Evolutionary conservation across 2,797 vertebrate species (phyloP), one percentile per base, ranked within the genome.

Genomic region (Poecilia gillii): DNA sequence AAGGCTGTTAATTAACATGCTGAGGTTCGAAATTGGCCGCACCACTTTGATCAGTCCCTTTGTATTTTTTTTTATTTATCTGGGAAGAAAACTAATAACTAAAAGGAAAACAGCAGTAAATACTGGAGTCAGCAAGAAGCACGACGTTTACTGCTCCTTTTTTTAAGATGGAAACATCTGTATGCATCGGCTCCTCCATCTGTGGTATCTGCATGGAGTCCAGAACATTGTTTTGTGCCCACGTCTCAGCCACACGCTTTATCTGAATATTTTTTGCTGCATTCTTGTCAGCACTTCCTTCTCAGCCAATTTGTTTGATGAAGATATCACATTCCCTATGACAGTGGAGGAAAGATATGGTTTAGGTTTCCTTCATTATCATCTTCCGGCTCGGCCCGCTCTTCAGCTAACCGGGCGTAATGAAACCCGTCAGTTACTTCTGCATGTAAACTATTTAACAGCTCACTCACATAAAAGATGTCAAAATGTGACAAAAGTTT

Each of bases 111-210:
- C 39, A 68, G 66, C 8, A 68, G 39, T 68, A 43, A 68, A 68
- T 25, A 23, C 9, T 68, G 66, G 36, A 68, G 66, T 41, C n/a
- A 25, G 36, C 36, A 43, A 68, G 36, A 68, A 39, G 31, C 11
- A 39, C 36, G 23, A 36, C 20, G 7, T 39, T 31, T 51, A 73
- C 31, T 73, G 72, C 43, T 73, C 33, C 23, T 14, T 53, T 53
- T 53, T 73, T 73, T 39, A 73, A 53, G 72, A 49, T 53, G 47
- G 72, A 73, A 73, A 53, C 20, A 39, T 73, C 47, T 53, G 72
- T 53, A 25, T 47, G 16, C 28, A 62, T 75, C 55, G 46, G 41
- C 55, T 59, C 16, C n/a, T 33, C 16, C 31, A 45, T 46, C 57
- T 62, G 74, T 43, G 16, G 74, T 75, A 45, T 33, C 12, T 55